Evolutionary conservation across 2,888 invertebrate species (phyloP).

Genomic region (Azorinus chamasolen): DNA sequence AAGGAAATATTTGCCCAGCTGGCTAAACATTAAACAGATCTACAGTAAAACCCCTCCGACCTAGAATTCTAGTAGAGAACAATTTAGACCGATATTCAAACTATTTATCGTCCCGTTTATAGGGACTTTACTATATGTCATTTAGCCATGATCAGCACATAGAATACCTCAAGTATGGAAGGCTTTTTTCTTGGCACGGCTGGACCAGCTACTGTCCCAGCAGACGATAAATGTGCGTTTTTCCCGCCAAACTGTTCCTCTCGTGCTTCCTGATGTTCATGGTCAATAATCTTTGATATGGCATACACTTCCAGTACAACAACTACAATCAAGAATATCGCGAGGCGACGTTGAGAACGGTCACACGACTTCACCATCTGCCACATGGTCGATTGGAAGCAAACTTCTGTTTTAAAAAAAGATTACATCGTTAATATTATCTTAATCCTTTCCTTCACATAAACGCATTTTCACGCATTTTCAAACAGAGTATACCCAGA

Average conservation of each 20-base stretch:
- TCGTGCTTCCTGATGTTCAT: conserved; percentile 40
- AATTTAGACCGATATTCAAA: no score
- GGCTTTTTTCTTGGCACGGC: neutral
- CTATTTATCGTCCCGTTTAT: no score
- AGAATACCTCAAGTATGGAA: conserved; percentile 10
- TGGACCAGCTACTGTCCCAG: neutral
- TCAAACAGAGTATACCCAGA: no score
- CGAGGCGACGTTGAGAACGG: conserved; percentile 50
- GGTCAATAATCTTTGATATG: conserved; percentile 44
- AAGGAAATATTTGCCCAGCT: no score
- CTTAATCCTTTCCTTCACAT: no score
- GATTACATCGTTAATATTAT: neutral
- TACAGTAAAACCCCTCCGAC: no score
- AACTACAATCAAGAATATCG: conserved; percentile 42
- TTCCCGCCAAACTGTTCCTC: neutral
- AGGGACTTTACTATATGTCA: no score
- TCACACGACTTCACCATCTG: conserved; percentile 47
- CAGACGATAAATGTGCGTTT: neutral
- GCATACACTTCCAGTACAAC: conserved; percentile 35
- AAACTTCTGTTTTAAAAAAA: no score
- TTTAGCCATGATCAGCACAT: no score
- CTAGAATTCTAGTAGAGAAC: no score
- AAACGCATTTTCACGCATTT: no score
- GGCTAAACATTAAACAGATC: no score
- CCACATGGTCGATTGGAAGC: conserved; percentile 19